These are phyloP conservation scores for Montipora capitata DNA, from an alignment of 92 coral and sea anemone species.

Conservation along the genomic window DNA sequence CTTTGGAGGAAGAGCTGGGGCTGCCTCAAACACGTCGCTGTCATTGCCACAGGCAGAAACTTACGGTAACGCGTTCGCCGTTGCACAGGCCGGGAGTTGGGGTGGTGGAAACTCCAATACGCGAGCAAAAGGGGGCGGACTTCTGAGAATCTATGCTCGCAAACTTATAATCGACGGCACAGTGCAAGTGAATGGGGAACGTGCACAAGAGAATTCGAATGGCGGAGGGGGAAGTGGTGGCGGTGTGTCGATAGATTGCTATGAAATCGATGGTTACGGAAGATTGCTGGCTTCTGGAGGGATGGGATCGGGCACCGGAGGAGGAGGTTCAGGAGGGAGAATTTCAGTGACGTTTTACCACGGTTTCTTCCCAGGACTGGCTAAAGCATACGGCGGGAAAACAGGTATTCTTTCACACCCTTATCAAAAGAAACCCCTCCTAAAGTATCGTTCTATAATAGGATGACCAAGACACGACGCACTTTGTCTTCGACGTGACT, in stretches of 20 bases:
- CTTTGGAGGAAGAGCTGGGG: slow-evolving; percentile 90
- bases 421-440: too few species aligned
- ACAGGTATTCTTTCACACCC: slow-evolving; percentile 60
- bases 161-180: slow-evolving; percentile 77
- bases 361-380: slow-evolving; percentile 66
- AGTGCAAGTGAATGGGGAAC: slow-evolving; percentile 75
- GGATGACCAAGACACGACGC: too few species aligned
- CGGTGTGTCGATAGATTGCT: slow-evolving; percentile 76
- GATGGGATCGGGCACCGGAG: slow-evolving; percentile 71
- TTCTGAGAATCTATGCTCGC: slow-evolving; percentile 79
- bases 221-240: slow-evolving; percentile 96
- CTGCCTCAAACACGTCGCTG: slow-evolving; percentile 73
- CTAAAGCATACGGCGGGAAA: slow-evolving; percentile 82
- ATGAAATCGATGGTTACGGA: slow-evolving; percentile 80
- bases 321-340: slow-evolving; percentile 90
- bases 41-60: slow-evolving; percentile 75
- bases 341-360: slow-evolving; percentile 72
- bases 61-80: slow-evolving; percentile 77
- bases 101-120: slow-evolving; percentile 81
- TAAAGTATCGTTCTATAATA: too few species aligned
- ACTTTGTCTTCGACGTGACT: too few species aligned
- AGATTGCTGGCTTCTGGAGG: slow-evolving; percentile 83
- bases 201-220: slow-evolving; percentile 54
- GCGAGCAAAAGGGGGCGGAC: slow-evolving; percentile 87
- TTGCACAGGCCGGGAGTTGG: slow-evolving; percentile 77